These are phyloP conservation scores for Phytoseiulus persimilis DNA, from an alignment of 2,888 invertebrate genomes.

Conservation along the genomic window DNA sequence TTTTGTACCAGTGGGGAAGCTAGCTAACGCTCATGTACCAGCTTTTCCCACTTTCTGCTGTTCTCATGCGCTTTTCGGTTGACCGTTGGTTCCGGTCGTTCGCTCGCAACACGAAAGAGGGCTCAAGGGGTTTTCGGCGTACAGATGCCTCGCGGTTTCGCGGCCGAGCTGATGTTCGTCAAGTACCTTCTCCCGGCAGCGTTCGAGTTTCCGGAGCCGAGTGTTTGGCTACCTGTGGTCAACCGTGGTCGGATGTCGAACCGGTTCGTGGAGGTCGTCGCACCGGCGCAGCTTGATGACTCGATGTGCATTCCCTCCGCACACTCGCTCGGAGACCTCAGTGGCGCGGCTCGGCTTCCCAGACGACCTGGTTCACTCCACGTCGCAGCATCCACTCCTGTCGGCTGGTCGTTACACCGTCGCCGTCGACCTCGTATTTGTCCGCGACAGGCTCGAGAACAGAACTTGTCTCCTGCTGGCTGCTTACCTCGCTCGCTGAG, in stretches of 20 bases:
- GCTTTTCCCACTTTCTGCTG: not conserved
- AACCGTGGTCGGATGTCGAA: not conserved
- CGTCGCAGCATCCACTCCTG: not conserved
- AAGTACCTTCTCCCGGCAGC: no score
- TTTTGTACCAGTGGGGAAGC: not conserved
- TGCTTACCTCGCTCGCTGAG: not conserved
- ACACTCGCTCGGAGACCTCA: not conserved
- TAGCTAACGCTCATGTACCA: not conserved
- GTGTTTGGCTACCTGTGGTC: no score
- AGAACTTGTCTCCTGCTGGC: not conserved
- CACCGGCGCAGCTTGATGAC: not conserved
- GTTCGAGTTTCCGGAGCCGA: no score
- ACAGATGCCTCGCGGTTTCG: no score
- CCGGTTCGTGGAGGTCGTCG: not conserved
- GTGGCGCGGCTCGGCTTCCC: not conserved
- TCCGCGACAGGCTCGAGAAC: not conserved
- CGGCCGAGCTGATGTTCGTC: no score
- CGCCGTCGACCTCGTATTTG: not conserved
- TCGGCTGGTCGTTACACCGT: not conserved
- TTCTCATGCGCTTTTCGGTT: not conserved
- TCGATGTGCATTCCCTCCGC: not conserved
- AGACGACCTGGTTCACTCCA: not conserved
- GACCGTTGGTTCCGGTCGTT: not conserved
- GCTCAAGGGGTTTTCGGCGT: not conserved
- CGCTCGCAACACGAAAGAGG: not conserved